Conservation (phyloP, 2,797 vertebrate species). For the Danio tinwini region DNA sequence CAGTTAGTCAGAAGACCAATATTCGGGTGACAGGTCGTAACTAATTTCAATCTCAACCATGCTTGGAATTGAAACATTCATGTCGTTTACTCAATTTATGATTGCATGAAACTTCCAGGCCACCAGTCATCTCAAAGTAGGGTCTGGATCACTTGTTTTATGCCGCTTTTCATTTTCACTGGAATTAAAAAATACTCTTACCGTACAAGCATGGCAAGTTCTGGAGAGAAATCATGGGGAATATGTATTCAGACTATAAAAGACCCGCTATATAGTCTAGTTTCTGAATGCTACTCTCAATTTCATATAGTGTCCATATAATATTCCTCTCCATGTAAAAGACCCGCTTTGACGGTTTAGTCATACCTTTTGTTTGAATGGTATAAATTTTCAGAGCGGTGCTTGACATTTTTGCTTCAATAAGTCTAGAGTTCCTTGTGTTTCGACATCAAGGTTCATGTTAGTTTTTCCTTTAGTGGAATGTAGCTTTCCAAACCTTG, state of each 20-base stretch:
- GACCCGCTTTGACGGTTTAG: conserved; percentile 14
- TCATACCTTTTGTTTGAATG: conserved; percentile 35
- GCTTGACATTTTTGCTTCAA: conserved; percentile 31
- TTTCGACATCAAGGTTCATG: conserved; percentile 52
- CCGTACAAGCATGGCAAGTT: neutral
- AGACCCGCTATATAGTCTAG: neutral
- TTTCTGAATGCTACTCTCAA: neutral
- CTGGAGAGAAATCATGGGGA: neutral
- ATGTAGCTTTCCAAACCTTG: conserved; percentile 57
- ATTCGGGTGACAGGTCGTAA: conserved; percentile 35
- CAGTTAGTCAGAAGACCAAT: conserved; percentile 49
- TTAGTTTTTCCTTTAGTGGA: conserved; percentile 52
- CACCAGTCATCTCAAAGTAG: neutral
- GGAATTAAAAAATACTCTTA: neutral
- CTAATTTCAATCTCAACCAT: conserved; percentile 49
- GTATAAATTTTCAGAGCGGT: neutral
- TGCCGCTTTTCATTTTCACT: neutral
- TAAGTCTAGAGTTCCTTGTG: conserved; percentile 43
- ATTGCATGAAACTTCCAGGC: conserved; percentile 37
- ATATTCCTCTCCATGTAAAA: conserved; percentile 5
- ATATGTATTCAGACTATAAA: neutral
- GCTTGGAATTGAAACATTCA: conserved; percentile 41
- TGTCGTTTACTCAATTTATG: conserved; percentile 47
- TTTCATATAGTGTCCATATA: conserved; percentile 11
- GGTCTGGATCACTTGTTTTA: neutral